A percentile compares a stretch with the other conserved stretches of the same genome.
Conservation (phyloP, 1,140 invertebrate species). For the Drosophila mayri region DNA sequence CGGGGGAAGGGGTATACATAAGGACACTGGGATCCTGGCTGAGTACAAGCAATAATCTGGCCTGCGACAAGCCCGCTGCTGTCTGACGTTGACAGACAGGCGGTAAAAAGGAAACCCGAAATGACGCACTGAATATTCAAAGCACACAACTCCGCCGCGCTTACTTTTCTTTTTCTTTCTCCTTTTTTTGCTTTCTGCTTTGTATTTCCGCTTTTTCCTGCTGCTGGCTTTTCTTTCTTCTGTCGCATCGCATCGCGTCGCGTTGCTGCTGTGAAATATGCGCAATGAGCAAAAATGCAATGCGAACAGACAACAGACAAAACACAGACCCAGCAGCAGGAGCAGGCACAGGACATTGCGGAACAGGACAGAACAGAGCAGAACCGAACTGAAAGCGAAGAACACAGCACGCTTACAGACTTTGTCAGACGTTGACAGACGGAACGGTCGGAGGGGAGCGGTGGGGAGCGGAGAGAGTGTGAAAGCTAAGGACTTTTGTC, state of each 20-base stretch:
- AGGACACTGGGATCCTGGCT: slow-evolving; percentile 14
- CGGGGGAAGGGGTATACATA: background rate
- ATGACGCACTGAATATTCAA: slow-evolving; percentile 82
- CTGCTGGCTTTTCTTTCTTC: slow-evolving; percentile 55
- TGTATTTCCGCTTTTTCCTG: slow-evolving; percentile 35
- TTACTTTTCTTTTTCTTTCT: slow-evolving; percentile 36
- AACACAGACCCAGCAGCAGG: slow-evolving; percentile 36
- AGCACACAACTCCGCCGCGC: slow-evolving; percentile 67
- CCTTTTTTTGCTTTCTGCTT: slow-evolving; percentile 14
- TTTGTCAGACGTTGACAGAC: slow-evolving; percentile 79
- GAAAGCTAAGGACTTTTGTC: slow-evolving; percentile 75
- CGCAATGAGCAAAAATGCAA: slow-evolving; percentile 77
- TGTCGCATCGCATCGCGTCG: slow-evolving; percentile 57
- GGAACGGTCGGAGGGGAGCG: slow-evolving; percentile 15
- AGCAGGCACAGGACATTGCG: slow-evolving; percentile 12
- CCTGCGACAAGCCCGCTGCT: slow-evolving; percentile 52
- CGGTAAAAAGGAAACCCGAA: slow-evolving; percentile 50
- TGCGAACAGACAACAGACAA: slow-evolving; percentile 71
- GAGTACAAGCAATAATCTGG: slow-evolving; percentile 74
- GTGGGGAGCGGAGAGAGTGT: slow-evolving; percentile 44
- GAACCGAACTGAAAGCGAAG: slow-evolving; percentile 20
- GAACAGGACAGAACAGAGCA: background rate
- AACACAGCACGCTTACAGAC: slow-evolving; percentile 64
- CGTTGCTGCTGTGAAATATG: slow-evolving; percentile 66
- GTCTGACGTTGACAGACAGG: slow-evolving; percentile 50